phyloP scores from a whole-genome alignment of 2,888 invertebrate species.

The Uloborus plumipes region DNA sequence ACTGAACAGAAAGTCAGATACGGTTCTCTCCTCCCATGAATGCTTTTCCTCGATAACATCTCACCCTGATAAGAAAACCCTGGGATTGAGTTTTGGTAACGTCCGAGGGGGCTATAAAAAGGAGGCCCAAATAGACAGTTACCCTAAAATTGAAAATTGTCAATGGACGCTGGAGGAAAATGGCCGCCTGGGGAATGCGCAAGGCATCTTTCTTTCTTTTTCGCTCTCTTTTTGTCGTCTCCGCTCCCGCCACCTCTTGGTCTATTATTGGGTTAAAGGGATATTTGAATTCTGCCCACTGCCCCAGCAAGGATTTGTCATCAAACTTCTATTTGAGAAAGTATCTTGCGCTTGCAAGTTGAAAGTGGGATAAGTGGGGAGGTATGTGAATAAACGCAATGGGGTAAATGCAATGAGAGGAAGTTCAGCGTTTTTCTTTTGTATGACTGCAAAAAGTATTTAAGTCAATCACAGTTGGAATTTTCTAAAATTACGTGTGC shows the following conservation, averaged over 20 bases:
- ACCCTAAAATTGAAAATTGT: constrained; percentile 63
- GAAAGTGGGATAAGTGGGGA: constrained; percentile 19
- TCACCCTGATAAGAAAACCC: constrained; percentile 38
- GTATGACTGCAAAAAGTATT: no score
- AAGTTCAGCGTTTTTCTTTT: no score
- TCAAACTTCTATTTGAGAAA: constrained; percentile 28
- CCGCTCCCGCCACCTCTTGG: no score
- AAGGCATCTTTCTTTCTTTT: constrained; percentile 1
- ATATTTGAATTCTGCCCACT: constrained; percentile 49
- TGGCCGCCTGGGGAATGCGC: constrained; percentile 41
- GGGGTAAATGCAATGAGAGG: no score
- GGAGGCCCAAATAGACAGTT: constrained; percentile 58
- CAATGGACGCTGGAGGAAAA: constrained; percentile 45
- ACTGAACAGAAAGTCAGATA: constrained; percentile 8
- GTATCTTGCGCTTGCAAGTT: background rate
- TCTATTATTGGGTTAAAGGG: constrained; percentile 11
- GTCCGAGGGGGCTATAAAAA: constrained; percentile 54
- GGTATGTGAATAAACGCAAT: no score
- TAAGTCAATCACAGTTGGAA: no score
- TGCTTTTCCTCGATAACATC: constrained; percentile 55
- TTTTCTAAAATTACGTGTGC: no score
- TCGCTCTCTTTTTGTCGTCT: no score
- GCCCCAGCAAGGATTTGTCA: constrained; percentile 31
- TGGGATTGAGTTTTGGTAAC: constrained; percentile 61
- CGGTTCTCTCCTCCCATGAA: constrained; percentile 17